Conservation (phyloP, 2,113 vertebrate species). For the Lipophrys pholis region DNA sequence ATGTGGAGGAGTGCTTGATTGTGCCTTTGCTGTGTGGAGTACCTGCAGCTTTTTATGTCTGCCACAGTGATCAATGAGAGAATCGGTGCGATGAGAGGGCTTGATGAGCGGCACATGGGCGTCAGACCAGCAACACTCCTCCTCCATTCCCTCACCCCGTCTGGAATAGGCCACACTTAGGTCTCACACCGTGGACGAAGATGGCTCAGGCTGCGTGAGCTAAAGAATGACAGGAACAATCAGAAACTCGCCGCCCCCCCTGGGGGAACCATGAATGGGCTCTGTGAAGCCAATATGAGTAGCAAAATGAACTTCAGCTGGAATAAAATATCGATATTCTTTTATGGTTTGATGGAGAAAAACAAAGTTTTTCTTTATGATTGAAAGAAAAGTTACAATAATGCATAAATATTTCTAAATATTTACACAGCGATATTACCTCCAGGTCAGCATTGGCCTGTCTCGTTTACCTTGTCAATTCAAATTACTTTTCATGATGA, state of each 20-base stretch:
- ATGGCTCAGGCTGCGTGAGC: not conserved
- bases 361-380: no score
- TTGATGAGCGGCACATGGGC: constrained; percentile 54
- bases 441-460: no score
- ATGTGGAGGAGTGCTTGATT: constrained; percentile 44
- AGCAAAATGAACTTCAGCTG: not conserved
- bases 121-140: constrained; percentile 29
- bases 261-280: not conserved
- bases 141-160: not conserved
- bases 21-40: constrained; percentile 28
- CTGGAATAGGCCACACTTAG: not conserved
- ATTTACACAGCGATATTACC: no score
- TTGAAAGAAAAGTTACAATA: no score
- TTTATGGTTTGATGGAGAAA: no score
- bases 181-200: not conserved
- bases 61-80: constrained; percentile 26
- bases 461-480: no score
- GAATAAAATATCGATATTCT: not conserved
- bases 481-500: no score
- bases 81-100: constrained; percentile 1
- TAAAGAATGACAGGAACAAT: constrained; percentile 16
- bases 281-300: constrained; percentile 12
- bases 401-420: no score
- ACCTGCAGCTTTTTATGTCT: constrained; percentile 54
- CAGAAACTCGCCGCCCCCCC: not conserved